Evolutionary conservation across 2,113 vertebrate species (phyloP), one percentile per base, ranked within the genome.

Genomic region (Hyperoodon ampullatus): DNA sequence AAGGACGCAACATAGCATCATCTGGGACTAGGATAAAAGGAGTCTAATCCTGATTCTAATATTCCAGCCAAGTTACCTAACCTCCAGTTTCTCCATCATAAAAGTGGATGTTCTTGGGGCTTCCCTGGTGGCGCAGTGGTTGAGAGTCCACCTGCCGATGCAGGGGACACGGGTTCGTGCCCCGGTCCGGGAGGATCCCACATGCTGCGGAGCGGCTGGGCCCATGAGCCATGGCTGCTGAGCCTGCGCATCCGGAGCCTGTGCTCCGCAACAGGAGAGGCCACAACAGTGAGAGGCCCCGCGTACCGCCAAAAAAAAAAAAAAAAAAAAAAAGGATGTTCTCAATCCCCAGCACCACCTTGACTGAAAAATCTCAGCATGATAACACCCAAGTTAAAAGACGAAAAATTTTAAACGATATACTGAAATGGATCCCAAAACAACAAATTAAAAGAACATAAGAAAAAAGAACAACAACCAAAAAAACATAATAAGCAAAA

Each of bases 301-400:
- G 4, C 39, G 4, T 4, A 39, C 39, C 39, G 4, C 39, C 35
- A 39, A 39, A 39, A 39, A 39, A 39, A 39, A 39, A 39, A 39
- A 39, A 39, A 39, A 39, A 39, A 39, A 39, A 39, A 39, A 39
- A 39, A 39, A 39, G 53, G 44, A 96, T 58, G 53, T 86, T 93
- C 87, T 90, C 81, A 84, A 95, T 23, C 6, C 77, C 35, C 28
- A 96, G 53, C 6, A 18, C 35, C 26, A 71, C 8, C 63, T 44
- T 81, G 28, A 93, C 23, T 81, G 5, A 85, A 72, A 94, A 90
- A 85, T 21, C 60, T 95, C 55, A 92, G 26, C 82, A 35, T 81
- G 71, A 60, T 66, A 78, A 93, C 80, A 89, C 35, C 86, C 90
- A 82, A 30, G 68, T 91, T 47, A 74, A 92, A 94, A 95, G 28